A percentile compares a stretch with the other conserved stretches of the same genome.
Conservation (phyloP, 2,888 invertebrate genomes). For the Poecilobothrus nobilitatus region DNA sequence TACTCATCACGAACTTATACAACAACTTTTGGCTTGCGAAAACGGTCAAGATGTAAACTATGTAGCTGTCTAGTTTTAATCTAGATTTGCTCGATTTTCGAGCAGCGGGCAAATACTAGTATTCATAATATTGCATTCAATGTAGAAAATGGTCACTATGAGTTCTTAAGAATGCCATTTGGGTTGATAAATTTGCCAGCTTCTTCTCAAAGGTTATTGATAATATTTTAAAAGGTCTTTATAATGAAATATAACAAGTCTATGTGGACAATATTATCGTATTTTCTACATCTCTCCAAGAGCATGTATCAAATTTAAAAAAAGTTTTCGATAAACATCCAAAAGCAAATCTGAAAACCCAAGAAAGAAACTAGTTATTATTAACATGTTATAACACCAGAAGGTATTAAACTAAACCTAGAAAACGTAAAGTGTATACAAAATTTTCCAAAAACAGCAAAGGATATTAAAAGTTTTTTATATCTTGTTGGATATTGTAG, state of each 20-base stretch:
- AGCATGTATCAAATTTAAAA: constrained; percentile 13
- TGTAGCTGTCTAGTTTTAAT: too few species aligned
- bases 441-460: too few species aligned
- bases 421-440: neutral
- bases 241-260: constrained; percentile 24
- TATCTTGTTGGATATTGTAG: too few species aligned
- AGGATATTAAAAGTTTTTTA: too few species aligned
- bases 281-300: constrained; percentile 13
- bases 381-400: neutral
- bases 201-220: constrained; percentile 25
- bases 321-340: constrained; percentile 2
- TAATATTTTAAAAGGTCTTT: constrained; percentile 25
- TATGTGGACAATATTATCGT: constrained; percentile 21
- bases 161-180: constrained; percentile 24
- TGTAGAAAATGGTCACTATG: constrained; percentile 22
- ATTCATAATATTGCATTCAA: constrained; percentile 25
- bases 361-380: neutral
- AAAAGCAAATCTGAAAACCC: neutral
- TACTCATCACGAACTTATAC: too few species aligned
- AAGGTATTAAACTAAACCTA: neutral
- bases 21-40: too few species aligned
- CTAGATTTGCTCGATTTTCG: too few species aligned
- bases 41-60: too few species aligned
- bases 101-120: too few species aligned
- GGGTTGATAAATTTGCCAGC: constrained; percentile 21